A percentile compares a stretch with the other conserved stretches of the same genome.
These are phyloP conservation scores for Chouioia cunea DNA, from an alignment of 2,888 invertebrate species.

Conservation along the genomic window DNA sequence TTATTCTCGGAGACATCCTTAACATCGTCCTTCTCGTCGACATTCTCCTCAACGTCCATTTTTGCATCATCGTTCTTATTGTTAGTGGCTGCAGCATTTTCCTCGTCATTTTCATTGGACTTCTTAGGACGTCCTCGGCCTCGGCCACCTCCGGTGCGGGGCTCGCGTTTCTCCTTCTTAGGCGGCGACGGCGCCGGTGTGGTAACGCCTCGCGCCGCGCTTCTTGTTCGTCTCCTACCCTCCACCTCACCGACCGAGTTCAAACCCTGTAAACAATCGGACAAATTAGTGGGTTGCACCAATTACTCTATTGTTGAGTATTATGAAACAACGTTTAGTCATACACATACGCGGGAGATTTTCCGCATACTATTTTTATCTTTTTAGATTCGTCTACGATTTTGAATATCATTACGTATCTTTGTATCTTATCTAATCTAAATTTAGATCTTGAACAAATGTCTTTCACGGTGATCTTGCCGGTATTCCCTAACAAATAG, in stretches of 20 bases:
- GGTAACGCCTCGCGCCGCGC: constrained; percentile 71
- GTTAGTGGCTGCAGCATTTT: constrained; percentile 57
- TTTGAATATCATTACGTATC: no score
- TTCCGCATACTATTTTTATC: no score
- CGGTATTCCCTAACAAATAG: no score
- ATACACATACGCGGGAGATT: no score
- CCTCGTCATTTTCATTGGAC: constrained; percentile 62
- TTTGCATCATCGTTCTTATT: constrained; percentile 63
- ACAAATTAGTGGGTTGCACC: no score
- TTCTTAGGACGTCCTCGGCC: constrained; percentile 66
- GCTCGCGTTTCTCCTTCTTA: constrained; percentile 69
- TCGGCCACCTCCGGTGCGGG: constrained; percentile 63
- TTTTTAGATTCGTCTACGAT: no score
- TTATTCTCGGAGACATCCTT: constrained; percentile 42
- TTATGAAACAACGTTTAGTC: background rate
- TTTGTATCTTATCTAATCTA: no score
- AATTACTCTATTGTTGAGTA: background rate
- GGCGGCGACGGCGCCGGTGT: constrained; percentile 71
- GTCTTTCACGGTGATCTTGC: no score
- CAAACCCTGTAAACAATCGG: constrained; percentile 64
- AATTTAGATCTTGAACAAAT: no score
- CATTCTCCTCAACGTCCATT: constrained; percentile 62
- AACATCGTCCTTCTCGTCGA: constrained; percentile 56
- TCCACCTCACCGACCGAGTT: constrained; percentile 70
- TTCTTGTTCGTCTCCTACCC: constrained; percentile 72